Evolutionary conservation across 1,140 invertebrate genomes (phyloP), one percentile per base, ranked within the genome.

Genomic region (Drosophila suzukii): DNA sequence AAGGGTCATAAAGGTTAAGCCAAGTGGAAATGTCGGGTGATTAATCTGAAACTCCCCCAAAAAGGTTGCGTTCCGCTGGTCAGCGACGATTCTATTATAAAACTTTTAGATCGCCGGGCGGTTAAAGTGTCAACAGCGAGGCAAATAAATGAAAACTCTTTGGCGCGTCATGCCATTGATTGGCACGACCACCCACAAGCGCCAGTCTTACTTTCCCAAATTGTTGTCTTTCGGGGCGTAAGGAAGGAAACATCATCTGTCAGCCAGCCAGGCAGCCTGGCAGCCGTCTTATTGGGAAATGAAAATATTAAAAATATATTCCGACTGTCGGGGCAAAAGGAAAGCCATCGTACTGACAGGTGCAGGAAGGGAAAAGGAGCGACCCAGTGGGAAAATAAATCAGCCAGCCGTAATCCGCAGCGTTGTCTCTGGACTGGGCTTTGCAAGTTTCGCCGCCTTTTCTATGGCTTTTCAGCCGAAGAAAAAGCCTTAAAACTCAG

Each of bases 1-100:
- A 32, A 34, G 34, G 41, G 58, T 54, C 61, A 67, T 67, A 47
- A 47, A 53, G 38, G 75, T 56, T 71, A 79, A 83, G 61, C 74
- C 66, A 67, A 84, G 63, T 75, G 80, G 46, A 84, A 80, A 79
- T 62, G 65, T 78, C 71, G 43, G 47, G 65, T 59, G 71, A 83
- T 83, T 83, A 75, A 65, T 70, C 60, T 47, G 20, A 66, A 77
- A 65, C 10, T 0, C 6, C 36, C 44, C 43, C 30, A 32, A n/a
- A 43, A 12, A 66, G 65, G 60, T 68, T 68, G 36, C 65, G 59
- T 66, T 70, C 50, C 32, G 27, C 20, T 17, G 66, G 67, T 70
- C 65, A 71, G 51, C 50, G 36, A n/a, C 13, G 38, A 27, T 53
- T 38, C 61, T 53, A 68, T 66, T 68, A 66, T 39, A 46, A 66